Base-by-base conservation (phyloP, 2,888 invertebrate species). In the Scaptomyza cyrtandrae region DNA sequence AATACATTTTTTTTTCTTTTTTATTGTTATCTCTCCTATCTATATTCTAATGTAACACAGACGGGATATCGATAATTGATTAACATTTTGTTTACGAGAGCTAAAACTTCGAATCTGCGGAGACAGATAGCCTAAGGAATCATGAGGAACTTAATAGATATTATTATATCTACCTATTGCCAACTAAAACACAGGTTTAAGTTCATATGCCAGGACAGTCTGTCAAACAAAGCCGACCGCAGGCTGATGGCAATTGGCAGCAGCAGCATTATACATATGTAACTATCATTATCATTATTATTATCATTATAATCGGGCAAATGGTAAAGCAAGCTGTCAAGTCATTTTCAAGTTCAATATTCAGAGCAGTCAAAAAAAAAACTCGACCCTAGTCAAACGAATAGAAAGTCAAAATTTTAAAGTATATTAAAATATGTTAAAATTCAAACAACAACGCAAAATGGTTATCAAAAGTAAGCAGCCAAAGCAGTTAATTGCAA, bases 371-470 rank as follows among this genome's bases (percentile, higher is more conserved):
- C 37, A 9, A 2, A 37, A 9, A 39, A 1, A 7, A n/a, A 14
- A 3, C 9, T 7, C 29, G 7, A 57, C 57, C 71, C 49, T 6
- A 76, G 35, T 57, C 27, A 60, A 27, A 27, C 27, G 46, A 50
- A 54, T 16, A 57, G 27, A 59, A 4, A 41, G 41, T 27, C 53
- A 58, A 71, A 65, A 65, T 58, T 76, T 71, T 55, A n/a, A 24
- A 54, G 55, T 64, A 19, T 16, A 16, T 9, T 16, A 0, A 41
- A 3, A 41, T 9, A 41, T 9, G 4, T 41, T 16, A 3, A 41
- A 16, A 41, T 41, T 41, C 37, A 37, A 50, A 54, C 49, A 13
- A 59, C 14, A 48, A 24, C 43, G 10, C 11, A 70, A 44, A 14
- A 72, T 75, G 75, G 62, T 46, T 37, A 69, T 43, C 4, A 37